Base-by-base conservation (phyloP, 2,113 vertebrate genomes). In the Callocephalon fimbriatum region DNA sequence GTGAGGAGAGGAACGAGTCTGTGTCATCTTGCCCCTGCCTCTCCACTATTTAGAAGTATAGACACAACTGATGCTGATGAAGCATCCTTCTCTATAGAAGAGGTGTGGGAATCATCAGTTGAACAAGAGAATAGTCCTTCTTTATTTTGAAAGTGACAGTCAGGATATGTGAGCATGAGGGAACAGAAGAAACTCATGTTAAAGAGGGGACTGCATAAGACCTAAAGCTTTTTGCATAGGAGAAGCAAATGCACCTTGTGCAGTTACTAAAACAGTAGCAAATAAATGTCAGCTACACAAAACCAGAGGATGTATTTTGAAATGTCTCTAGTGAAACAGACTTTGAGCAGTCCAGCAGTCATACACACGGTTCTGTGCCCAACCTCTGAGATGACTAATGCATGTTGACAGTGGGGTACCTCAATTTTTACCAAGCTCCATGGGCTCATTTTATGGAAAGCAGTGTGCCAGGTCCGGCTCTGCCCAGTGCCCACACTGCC, bases 351-450 rank as follows among this genome's bases (percentile, higher is more conserved):
- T 68, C n/a, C 48, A 51, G 53, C 26, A 26, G 44, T 62, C 38
- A 59, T 42, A 68, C 47, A 27, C 9, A 15, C 0, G 1, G 38
- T 31, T 82, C 44, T 1, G 16, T 4, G 16, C 21, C 22, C 31
- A 37, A 7, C 4, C 8, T 58, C 65, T n/a, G 74, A 29, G 37
- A 45, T 38, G 59, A 78, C 77, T 3, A 0, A 37, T 11, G 15
- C 5, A 13, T 23, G 23, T 20, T n/a, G 47, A 31, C 61, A 68
- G n/a, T 37, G 48, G n/a, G 48, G 9, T 35, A 53, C 11, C 32
- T 86, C 48, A 10, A 4, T 53, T 86, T 86, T 44, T 70, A 82
- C n/a, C 25, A 15, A 62, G 65, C 13, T 85, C 27, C 31, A 32
- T 1, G 13, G 65, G 12, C 25, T 78, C 11, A 26, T 42, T 87